Conservation (phyloP, 2,797 vertebrate species). For the Telmatherina bonti region DNA sequence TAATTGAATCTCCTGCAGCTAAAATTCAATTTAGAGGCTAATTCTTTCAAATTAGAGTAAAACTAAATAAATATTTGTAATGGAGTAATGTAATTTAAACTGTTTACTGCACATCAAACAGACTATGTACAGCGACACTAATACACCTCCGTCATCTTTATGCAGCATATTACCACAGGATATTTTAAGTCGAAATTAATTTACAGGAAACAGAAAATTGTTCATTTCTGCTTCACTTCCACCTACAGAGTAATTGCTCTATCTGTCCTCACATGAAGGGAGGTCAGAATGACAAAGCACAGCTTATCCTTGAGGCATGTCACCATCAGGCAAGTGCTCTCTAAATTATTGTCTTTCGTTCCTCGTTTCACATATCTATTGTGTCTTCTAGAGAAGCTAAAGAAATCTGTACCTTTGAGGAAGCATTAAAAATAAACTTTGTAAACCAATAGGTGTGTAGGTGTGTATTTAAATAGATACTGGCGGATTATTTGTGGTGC, state of each 20-base stretch:
- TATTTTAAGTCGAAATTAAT: slow-evolving; percentile 19
- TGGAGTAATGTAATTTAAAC: neutral
- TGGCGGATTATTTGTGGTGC: slow-evolving; percentile 31
- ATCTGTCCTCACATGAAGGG: slow-evolving; percentile 24
- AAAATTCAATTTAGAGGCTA: slow-evolving; percentile 29
- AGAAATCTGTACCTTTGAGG: slow-evolving; percentile 6
- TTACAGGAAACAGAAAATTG: slow-evolving; percentile 7
- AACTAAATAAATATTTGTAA: neutral
- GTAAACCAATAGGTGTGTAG: neutral
- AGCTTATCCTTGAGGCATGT: slow-evolving; percentile 32
- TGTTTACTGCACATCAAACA: neutral
- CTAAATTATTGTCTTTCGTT: slow-evolving; percentile 27
- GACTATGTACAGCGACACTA: neutral
- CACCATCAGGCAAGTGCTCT: slow-evolving; percentile 23
- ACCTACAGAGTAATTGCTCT: slow-evolving; percentile 1
- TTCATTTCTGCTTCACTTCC: slow-evolving; percentile 5
- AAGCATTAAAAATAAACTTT: slow-evolving; percentile 26
- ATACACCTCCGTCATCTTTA: neutral
- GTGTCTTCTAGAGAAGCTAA: slow-evolving; percentile 3
- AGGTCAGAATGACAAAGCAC: slow-evolving; percentile 43
- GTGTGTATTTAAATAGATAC: slow-evolving; percentile 15
- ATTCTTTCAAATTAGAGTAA: slow-evolving; percentile 19
- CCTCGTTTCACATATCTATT: neutral
- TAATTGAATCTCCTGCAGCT: slow-evolving; percentile 33
- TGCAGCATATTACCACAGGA: neutral